phyloP scores from a whole-genome alignment of 2,888 invertebrate species.

The Siphonodentalium dalli region DNA sequence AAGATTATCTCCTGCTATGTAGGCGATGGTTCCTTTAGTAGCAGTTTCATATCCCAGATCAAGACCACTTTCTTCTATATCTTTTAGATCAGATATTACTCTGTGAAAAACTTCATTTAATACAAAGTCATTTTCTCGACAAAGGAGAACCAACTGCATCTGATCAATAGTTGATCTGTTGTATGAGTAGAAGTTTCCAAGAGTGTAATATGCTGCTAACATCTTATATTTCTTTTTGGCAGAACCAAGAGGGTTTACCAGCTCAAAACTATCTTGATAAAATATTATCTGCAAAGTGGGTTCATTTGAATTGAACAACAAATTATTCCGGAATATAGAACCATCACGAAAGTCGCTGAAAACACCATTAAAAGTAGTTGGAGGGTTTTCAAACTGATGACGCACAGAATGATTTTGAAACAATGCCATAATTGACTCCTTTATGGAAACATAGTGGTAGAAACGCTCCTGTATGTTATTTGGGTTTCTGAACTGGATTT shows the following conservation, averaged over 20 bases:
- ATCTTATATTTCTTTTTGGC: conserved; percentile 26
- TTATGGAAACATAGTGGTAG: no score
- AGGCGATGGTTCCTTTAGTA: conserved; percentile 7
- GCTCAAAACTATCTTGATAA: conserved; percentile 29
- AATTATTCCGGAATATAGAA: conserved; percentile 9
- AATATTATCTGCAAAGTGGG: conserved; percentile 11
- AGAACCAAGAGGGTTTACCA: conserved; percentile 26
- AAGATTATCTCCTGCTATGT: conserved; percentile 14
- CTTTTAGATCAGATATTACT: conserved; percentile 12
- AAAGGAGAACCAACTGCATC: conserved; percentile 24
- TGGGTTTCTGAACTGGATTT: no score
- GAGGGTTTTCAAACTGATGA: no score
- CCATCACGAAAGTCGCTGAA: conserved; percentile 15
- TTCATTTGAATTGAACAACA: neutral
- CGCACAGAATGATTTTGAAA: no score
- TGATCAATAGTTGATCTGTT: conserved; percentile 21
- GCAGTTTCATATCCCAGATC: neutral
- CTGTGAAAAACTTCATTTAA: neutral
- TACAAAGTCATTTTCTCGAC: conserved; percentile 19
- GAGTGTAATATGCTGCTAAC: conserved; percentile 22
- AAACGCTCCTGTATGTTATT: no score
- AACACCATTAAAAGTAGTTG: neutral
- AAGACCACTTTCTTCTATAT: conserved; percentile 11
- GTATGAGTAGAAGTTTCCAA: conserved; percentile 11
- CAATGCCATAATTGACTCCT: no score